Evolutionary conservation across 2,113 vertebrate genomes (phyloP), one percentile per base, ranked within the genome.

Genomic region (Leuciscus idus): DNA sequence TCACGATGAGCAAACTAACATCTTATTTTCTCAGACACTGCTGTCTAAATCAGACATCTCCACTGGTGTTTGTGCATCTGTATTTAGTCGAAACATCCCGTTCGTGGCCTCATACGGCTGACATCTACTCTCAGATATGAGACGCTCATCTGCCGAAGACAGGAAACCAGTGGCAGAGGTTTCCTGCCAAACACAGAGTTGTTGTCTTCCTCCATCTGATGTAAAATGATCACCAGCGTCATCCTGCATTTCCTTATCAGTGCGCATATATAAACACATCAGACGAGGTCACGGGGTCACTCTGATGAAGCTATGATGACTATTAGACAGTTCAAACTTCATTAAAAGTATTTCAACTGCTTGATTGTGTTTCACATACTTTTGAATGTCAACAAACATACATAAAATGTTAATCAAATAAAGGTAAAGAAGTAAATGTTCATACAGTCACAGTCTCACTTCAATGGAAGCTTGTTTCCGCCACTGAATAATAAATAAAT

Each of bases 21-120:
- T 55, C 9, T 23, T 10, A 33, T 23, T 6, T 50, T 57, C 28
- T 57, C 28, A 21, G 17, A 21, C 52, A 17, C 17, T 6, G 30
- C 75, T 33, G 15, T 75, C n/a, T 57, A 21, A 77, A 52, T 77
- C 28, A 77, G 33, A 70, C 33, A 68, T 73, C n/a, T 73, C 36
- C 9, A 73, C 21, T 43, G 62, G 62, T 17, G 62, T 73, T 73
- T 73, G 17, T 11, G 70, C 4, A 6, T 80, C 57, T 62, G 57
- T 17, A 39, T 36, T 61, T 4, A 79, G 52, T 43, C 9, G 9
- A 80, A 62, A 62, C 78, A 43, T 80, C 33, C 33, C 61, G 77
- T 59, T 80, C 33, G 61, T 17, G 74, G 52, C 52, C 52, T 57
- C 52, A 8, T 0, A 21, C 19, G 55, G 1, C 75, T 33, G 48